Base-by-base conservation (phyloP, 2,797 vertebrate species). In the Huso huso region DNA sequence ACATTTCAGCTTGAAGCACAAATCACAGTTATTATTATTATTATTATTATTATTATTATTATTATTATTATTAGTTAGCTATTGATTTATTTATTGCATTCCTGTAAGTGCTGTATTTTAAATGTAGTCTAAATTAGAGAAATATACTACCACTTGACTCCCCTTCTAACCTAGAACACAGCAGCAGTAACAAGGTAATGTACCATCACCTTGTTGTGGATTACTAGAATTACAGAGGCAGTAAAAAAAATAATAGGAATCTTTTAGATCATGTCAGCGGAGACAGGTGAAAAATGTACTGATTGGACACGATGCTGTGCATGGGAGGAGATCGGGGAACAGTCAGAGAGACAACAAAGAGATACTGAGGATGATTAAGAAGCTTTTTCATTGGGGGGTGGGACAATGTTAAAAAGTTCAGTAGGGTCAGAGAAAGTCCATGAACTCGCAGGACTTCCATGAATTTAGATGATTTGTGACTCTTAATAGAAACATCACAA, bases 391-490 rank as follows among this genome's bases (percentile, higher is more conserved):
- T 70, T 79, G 83, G 58, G 72, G 72, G 83, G 82, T 79, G 78
- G 83, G 79, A 81, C 89, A 86, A 86, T 79, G 84, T 84, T 86
- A 78, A 81, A 74, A 83, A 84, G 92, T 93, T 95, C 92, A 91
- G 80, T 72, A 78, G 77, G 94, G 93, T 96, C 93, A 94, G 77
- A 75, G 78, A 84, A 83, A 94, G 94, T 93, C 91, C 93, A 92
- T 87, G 85, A 88, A 88, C 88, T 75, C 76, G 71, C 71, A 78
- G 75, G 71, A 82, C 76, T 74, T 84, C 78, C 73, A 83, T 76
- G 71, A 79, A 76, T 77, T 83, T 78, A 74, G 78, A 37, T 68
- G 70, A 75, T 72, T 67, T 72, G 77, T 72, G 51, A 37, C 37
- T 69, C 64, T 37, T 18, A 55, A 74, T 61, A 6, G 4, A 0